phyloP scores from a whole-genome alignment of 1,140 invertebrate species.

The Apis mellifera region Amel_HAv3.1 CM009944.2:10425001-10425500 shows the following conservation, averaged over 20 bases:
- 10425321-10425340: slow-evolving; percentile 36
- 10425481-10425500: slow-evolving; percentile 40
- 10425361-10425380: neutral
- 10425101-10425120: slow-evolving; percentile 70
- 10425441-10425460: too few relatives aligned
- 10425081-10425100: slow-evolving; percentile 54
- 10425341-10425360: neutral
- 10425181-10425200: slow-evolving; percentile 70
- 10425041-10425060: slow-evolving; percentile 57
- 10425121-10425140: slow-evolving; percentile 74
- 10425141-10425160: slow-evolving; percentile 76
- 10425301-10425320: neutral
- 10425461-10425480: slow-evolving; percentile 65
- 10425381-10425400: neutral
- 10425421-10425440: neutral
- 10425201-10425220: slow-evolving; percentile 69
- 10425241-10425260: slow-evolving; percentile 33
- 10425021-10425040: slow-evolving; percentile 58
- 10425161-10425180: slow-evolving; percentile 67
- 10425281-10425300: slow-evolving; percentile 19
- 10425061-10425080: slow-evolving; percentile 56
- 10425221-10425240: slow-evolving; percentile 24
- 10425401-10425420: too few relatives aligned
- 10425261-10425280: slow-evolving; percentile 32
- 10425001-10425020: slow-evolving; percentile 36